Base-by-base conservation (phyloP, 2,113 vertebrate species). In the Macrotis lagotis region DNA sequence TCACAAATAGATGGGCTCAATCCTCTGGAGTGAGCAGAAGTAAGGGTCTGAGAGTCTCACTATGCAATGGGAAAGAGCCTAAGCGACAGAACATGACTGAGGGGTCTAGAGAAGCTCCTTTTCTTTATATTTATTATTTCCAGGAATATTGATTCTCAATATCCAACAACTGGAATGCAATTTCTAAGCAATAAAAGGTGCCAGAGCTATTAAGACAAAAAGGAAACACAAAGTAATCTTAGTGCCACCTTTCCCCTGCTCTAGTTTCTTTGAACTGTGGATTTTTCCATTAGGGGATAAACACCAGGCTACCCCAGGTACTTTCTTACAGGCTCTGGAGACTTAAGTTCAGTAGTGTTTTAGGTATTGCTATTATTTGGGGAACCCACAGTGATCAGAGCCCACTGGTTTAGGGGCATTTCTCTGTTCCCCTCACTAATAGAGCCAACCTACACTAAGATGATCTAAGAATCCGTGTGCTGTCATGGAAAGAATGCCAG, bases 121-220 rank as follows among this genome's bases (percentile, higher is more conserved):
- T 95, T 95, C 94, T 95, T 97, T 94, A 95, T 55, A 88, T 93
- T 96, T 95, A 94, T 97, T 96, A 96, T 95, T 97, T 97, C 93
- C 89, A 92, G 92, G 0, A 25, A 93, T 97, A 97, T 95, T 96
- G 96, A 98, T 97, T 96, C 95, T 31, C 90, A 96, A 96, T 25
- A 59, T 93, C 96, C 83, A 50, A 89, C 96, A 91, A 95, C 89
- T 51, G 24, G 94, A 90, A 90, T 66, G 91, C 59, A 89, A 94
- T 94, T 93, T 89, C 88, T 89, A 55, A 95, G 90, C 94, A 98
- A 97, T 51, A 97, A 53, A 83, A 90, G 25, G 94, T 92, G 93
- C 94, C 91, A 90, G 44, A 88, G 37, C 96, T 91, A 91, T 97
- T 95, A 92, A 51, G 24, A 50, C 48, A 48, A 25, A 48, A 9